These are phyloP conservation scores for Polia nebulosa DNA, from an alignment of 2,888 invertebrate genomes.

Conservation along the genomic window DNA sequence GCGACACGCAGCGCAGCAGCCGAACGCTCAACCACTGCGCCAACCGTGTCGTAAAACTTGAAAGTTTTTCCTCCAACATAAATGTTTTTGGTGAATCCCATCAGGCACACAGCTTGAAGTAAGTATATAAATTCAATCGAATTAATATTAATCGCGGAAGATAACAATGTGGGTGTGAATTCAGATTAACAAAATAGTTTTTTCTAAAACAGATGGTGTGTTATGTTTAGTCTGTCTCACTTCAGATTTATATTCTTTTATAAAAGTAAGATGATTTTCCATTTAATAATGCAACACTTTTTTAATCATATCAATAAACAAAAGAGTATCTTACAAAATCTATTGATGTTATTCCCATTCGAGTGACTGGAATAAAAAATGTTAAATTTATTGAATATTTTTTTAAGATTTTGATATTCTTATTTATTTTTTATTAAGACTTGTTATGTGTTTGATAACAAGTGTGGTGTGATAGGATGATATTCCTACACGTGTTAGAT, in stretches of 20 bases:
- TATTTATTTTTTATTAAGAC: not conserved
- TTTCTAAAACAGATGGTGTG: constrained; percentile 6
- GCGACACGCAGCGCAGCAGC: too few relatives aligned
- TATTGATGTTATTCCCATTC: constrained; percentile 4
- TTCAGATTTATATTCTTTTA: constrained; percentile 15
- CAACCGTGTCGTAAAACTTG: too few relatives aligned
- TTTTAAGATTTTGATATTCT: not conserved
- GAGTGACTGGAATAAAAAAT: not conserved
- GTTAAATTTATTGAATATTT: not conserved
- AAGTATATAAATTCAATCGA: not conserved
- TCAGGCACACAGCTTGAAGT: too few relatives aligned
- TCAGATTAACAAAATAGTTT: constrained; percentile 26
- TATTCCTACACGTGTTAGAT: not conserved
- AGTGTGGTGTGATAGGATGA: not conserved
- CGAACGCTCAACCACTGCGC: too few relatives aligned
- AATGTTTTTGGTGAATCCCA: too few relatives aligned
- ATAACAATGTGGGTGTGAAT: constrained; percentile 7
- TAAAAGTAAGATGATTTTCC: constrained; percentile 2
- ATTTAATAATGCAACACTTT: constrained; percentile 19
- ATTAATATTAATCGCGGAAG: constrained; percentile 27
- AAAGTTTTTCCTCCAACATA: too few relatives aligned
- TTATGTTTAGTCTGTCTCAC: constrained; percentile 25
- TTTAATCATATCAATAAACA: not conserved
- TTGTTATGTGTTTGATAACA: constrained; percentile 1
- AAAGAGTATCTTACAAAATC: constrained; percentile 9